Conservation (phyloP, 2,113 vertebrate genomes). For the Fulmarus glacialis region DNA sequence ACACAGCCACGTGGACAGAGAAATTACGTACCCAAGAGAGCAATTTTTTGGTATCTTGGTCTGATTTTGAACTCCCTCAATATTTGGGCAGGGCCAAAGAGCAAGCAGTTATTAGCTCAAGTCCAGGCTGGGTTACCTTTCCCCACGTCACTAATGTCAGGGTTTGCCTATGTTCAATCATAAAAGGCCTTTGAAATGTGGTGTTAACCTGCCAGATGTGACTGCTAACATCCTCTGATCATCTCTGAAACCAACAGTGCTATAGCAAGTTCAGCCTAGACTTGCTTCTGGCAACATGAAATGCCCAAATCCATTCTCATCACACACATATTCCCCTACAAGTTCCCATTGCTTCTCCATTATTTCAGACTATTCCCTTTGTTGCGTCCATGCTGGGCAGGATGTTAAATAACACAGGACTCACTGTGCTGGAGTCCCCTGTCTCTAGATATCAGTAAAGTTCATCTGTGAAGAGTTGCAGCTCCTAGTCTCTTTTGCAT, state of each 20-base stretch:
- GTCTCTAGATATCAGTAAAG: background rate
- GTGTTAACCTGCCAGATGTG: accelerated
- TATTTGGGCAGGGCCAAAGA: background rate
- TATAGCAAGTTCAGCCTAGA: background rate
- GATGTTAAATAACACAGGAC: background rate
- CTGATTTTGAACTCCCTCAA: background rate
- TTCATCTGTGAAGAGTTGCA: background rate
- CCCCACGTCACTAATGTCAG: background rate
- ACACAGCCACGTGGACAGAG: background rate
- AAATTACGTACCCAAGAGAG: background rate
- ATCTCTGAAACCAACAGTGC: background rate
- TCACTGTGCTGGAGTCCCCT: background rate
- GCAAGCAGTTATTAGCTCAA: background rate
- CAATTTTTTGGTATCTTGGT: background rate
- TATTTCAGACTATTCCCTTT: background rate
- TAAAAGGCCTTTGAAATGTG: background rate
- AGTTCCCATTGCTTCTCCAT: background rate
- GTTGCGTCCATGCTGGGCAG: background rate
- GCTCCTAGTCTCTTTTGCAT: background rate
- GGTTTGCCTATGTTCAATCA: background rate
- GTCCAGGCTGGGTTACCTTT: background rate
- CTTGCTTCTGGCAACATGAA: background rate
- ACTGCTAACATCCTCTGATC: background rate
- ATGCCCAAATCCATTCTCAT: background rate
- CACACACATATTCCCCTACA: background rate